These are phyloP conservation scores for Odontothrips loti DNA, from an alignment of 2,888 invertebrate species.

Conservation along the genomic window DNA sequence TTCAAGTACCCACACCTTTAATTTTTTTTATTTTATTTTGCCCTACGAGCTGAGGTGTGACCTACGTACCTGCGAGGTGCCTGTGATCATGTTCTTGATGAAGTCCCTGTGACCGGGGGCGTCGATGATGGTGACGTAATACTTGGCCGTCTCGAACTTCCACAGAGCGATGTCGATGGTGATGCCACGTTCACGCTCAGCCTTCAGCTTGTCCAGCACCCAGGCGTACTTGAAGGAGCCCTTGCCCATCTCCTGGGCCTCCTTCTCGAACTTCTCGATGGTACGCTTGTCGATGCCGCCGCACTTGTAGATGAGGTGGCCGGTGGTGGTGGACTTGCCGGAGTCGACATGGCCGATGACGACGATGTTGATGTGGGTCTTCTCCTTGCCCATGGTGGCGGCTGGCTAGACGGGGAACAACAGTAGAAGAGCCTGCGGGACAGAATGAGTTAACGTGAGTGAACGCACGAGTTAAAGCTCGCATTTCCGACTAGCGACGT, in stretches of 20 bases:
- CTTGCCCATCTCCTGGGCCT: slow-evolving; percentile 99
- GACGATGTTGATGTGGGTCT: slow-evolving; percentile 95
- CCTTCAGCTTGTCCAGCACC: slow-evolving; percentile 99
- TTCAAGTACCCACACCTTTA: slow-evolving; percentile 63
- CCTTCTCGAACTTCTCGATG: slow-evolving; percentile 99
- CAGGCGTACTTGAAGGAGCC: slow-evolving; percentile 99
- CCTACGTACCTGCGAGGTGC: slow-evolving; percentile 68
- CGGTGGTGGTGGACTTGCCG: slow-evolving; percentile 93
- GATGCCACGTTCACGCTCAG: slow-evolving; percentile 99
- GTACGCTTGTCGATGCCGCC: slow-evolving; percentile 99
- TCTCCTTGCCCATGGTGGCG: slow-evolving; percentile 44
- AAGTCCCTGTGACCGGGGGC: slow-evolving; percentile 99
- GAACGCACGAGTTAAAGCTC: neutral
- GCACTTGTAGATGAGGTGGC: slow-evolving; percentile 98
- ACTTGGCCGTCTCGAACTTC: slow-evolving; percentile 94
- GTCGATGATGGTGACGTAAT: slow-evolving; percentile 97
- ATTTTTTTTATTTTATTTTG: slow-evolving; percentile 97
- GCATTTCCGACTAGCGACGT: neutral
- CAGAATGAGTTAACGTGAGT: neutral
- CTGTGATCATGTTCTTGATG: slow-evolving; percentile 99
- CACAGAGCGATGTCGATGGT: slow-evolving; percentile 97
- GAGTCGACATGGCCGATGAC: slow-evolving; percentile 98
- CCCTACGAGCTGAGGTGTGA: too few species aligned
- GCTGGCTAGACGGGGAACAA: neutral
- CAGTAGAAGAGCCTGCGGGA: neutral